Evolutionary conservation across 1,140 invertebrate species (phyloP), one percentile per base, ranked within the genome.

Genomic region (Adelges cooleyi): DNA sequence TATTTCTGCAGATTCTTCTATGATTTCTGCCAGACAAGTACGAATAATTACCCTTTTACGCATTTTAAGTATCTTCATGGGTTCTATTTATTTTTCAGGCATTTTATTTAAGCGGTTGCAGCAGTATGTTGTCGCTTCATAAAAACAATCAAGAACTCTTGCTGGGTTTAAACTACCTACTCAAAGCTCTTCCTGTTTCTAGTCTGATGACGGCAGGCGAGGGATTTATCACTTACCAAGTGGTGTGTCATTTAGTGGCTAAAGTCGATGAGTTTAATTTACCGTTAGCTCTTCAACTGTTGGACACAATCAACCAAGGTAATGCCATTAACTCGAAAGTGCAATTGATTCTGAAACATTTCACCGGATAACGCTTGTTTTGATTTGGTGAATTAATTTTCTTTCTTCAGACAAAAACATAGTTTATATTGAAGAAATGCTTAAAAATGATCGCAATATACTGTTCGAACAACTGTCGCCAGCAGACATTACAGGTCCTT

Each of bases 21-120:
- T 22, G 42, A 13, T 62, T 15, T 46, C 42, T 33, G 27, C 29
- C 10, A 48, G 56, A 62, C 56, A 62, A 62, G 56, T 62, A 62
- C 15, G 18, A 6, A 22, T 33, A 29, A 46, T 48, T 56, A 3
- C 18, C n/a, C 20, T 33, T 2, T 22, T 46, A 5, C 17, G 15
- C 18, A 23, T 18, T 48, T 59, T 4, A 25, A 59, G 20, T 33
- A 27, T 17, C 10, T 27, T 27, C 15, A 53, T 20, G 3, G 13
- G 4, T 46, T 48, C 2, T 20, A 0, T 20, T 17, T 33, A 27
- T 9, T 42, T 29, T 29, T 18, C 22, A 62, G 56, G 42, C 42
- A 2, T 62, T 62, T 62, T 62, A 62, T 48, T 29, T 62, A 15
- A 62, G 56, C 46, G 56, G 56, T 48, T 62, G 56, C 20, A 46